A percentile compares a stretch with the other conserved stretches of the same genome.
These are phyloP conservation scores for Enteromius anoplus DNA, from an alignment of 2,797 vertebrate genomes.

Conservation along the genomic window DNA sequence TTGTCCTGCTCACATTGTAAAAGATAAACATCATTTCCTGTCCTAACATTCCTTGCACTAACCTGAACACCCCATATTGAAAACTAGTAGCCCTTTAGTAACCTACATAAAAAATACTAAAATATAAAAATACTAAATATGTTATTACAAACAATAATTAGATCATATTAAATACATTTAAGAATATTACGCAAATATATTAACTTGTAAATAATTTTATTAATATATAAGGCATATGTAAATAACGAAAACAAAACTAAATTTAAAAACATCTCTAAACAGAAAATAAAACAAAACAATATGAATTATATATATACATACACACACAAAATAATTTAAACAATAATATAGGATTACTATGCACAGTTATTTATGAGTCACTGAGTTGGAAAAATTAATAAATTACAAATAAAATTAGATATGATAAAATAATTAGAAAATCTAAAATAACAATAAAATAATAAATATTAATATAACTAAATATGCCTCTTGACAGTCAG, in stretches of 20 bases:
- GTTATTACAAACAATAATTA: not conserved
- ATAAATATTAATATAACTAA: not conserved
- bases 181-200: not conserved
- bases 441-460: not conserved
- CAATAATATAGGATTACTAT: not conserved
- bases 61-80: slow-evolving; percentile 25
- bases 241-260: not conserved
- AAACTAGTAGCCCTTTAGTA: slow-evolving; percentile 26
- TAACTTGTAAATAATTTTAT: not conserved
- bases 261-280: not conserved
- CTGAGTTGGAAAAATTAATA: not conserved
- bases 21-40: slow-evolving; percentile 47
- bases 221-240: not conserved
- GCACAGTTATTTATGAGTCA: not conserved
- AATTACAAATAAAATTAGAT: slow-evolving; percentile 2
- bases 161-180: not conserved
- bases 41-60: slow-evolving; percentile 49
- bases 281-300: not conserved
- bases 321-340: not conserved
- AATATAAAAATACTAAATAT: not conserved
- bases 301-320: not conserved
- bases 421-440: not conserved
- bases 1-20: slow-evolving; percentile 56
- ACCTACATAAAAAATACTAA: not conserved
- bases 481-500: not conserved